phyloP scores from a whole-genome alignment of 2,797 vertebrate genomes.

The Taenioides sp. region DNA sequence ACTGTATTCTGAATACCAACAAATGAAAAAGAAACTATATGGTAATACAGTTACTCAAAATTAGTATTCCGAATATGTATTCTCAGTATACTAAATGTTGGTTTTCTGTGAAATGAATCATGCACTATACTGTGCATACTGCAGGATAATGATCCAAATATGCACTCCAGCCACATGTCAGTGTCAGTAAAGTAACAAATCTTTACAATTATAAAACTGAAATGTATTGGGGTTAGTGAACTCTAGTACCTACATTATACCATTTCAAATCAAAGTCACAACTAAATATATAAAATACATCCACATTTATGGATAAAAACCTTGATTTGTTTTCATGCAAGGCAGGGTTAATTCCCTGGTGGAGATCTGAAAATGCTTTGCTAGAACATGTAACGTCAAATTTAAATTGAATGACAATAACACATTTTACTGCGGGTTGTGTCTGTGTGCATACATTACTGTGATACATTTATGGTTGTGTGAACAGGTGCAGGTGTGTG shows the following conservation, averaged over 20 bases:
- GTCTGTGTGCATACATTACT: conserved; percentile 4
- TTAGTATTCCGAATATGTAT: too few relatives aligned
- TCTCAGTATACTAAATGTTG: too few relatives aligned
- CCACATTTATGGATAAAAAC: neutral
- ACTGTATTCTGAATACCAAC: too few relatives aligned
- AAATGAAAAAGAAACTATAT: too few relatives aligned
- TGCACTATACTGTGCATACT: too few relatives aligned
- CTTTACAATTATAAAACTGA: neutral
- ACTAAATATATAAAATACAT: too few relatives aligned
- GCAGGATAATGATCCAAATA: too few relatives aligned
- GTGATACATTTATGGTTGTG: conserved; percentile 10
- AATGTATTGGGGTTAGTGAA: neutral
- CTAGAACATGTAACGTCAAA: neutral
- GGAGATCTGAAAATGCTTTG: neutral
- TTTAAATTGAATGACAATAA: neutral
- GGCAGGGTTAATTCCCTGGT: neutral
- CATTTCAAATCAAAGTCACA: neutral
- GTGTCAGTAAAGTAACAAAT: too few relatives aligned
- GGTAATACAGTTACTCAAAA: too few relatives aligned
- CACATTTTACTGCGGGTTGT: neutral
- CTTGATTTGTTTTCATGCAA: neutral
- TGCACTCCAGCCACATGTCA: too few relatives aligned
- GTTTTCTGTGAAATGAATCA: too few relatives aligned
- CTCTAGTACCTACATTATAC: neutral
- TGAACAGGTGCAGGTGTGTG: conserved; percentile 10